A percentile compares a stretch with the other conserved stretches of the same genome.
These are phyloP conservation scores for Parthenolecanium corni DNA, from an alignment of 2,888 invertebrate genomes.

Conservation along the genomic window DNA sequence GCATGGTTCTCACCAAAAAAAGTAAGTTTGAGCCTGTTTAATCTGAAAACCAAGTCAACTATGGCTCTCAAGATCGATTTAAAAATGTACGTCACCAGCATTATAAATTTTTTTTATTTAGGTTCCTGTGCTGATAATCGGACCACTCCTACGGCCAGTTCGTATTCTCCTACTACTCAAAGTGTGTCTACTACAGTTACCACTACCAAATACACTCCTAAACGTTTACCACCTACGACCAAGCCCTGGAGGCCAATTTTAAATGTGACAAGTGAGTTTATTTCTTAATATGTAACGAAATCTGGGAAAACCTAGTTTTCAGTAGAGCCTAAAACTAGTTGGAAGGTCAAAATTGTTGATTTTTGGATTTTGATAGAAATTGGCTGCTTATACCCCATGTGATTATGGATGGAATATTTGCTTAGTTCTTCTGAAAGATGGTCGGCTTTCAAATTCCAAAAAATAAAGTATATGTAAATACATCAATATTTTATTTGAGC, in stretches of 20 bases:
- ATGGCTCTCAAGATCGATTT: not conserved
- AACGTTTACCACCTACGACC: not conserved
- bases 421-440: no score
- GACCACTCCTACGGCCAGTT: conserved; percentile 1
- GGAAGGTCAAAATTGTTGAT: no score
- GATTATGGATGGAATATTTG: no score
- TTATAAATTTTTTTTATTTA: not conserved
- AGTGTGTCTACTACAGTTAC: conserved; percentile 7
- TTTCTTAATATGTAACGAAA: no score
- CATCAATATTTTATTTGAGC: no score
- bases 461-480: no score
- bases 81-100: not conserved
- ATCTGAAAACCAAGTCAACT: not conserved
- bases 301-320: no score
- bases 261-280: conserved; percentile 12
- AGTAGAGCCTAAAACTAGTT: no score
- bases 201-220: conserved; percentile 16
- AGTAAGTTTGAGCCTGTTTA: conserved; percentile 35
- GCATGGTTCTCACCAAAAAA: conserved; percentile 44
- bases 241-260: conserved; percentile 13
- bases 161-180: not conserved
- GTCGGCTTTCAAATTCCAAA: no score
- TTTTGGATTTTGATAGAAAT: no score
- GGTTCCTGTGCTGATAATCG: conserved; percentile 16
- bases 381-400: no score